Base-by-base conservation (phyloP, 30 jellyfish, hydroid and myxozoan species). In the Chironex yamaguchii region DNA sequence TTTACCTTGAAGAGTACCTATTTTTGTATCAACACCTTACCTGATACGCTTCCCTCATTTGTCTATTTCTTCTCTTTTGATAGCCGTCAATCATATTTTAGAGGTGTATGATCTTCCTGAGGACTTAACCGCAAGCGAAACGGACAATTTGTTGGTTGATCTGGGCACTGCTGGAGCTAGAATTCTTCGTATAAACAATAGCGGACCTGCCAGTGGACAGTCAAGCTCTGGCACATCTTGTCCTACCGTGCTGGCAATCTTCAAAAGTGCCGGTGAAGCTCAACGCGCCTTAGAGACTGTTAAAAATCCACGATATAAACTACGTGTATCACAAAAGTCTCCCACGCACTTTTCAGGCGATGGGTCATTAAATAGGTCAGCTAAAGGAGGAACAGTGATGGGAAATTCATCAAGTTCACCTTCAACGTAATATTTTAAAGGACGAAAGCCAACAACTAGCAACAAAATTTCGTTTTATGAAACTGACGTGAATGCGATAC, bases 311-410 rank as follows among this genome's bases (percentile, higher is more conserved):
- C 81, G 87, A 21, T 92, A 77, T 86, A 92, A 92, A 83, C 82
- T 92, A 71, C 91, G 98, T 31, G 98, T 92, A 2, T 92, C 98
- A 27, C 97, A 92, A 65, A 92, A 92, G 71, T 92, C 98, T 17
- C 98, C 98, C 22, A 92, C 98, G 3, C 98, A 92, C 76, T 67
- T 92, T 52, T 52, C 97, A 11, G 92, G 97, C 3, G 96, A 71
- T 49, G 64, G 50, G 54, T 42, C 58, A 6, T 42, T 42, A 42
- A 17, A 17, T 42, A 42, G 58, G 58, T 42, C 58, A 17, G 17
- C 17, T 9, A 42, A 42, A 42, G 74, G 32, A 31, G 85, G 51
- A 52, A 29, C 89, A n/a, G 54, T 89, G 26, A 34, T 70, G 27
- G 73, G 89, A 36, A 85, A 80, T 73, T 31, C 89, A 34, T 65